These are phyloP conservation scores for Tenebrio molitor DNA, from an alignment of 1,140 invertebrate species.

Conservation along the genomic window DNA sequence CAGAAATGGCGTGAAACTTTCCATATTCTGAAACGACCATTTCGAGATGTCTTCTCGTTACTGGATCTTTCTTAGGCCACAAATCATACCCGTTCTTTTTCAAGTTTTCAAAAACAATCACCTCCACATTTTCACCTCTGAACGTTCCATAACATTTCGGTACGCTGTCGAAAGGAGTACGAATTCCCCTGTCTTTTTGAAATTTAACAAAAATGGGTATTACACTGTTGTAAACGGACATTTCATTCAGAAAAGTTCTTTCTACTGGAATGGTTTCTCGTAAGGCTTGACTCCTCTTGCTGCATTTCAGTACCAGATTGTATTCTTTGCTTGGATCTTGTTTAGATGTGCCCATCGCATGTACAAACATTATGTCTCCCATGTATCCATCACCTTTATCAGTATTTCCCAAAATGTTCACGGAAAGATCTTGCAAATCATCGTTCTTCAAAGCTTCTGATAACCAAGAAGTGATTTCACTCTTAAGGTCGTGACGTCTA, in stretches of 20 bases:
- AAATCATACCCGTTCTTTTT: slow-evolving; percentile 65
- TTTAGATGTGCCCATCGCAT: background rate
- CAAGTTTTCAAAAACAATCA: slow-evolving; percentile 72
- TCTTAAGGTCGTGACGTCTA: slow-evolving; percentile 62
- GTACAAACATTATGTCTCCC: slow-evolving; percentile 17
- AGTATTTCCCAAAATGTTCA: slow-evolving; percentile 6
- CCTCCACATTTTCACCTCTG: slow-evolving; percentile 65
- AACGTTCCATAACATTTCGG: slow-evolving; percentile 66
- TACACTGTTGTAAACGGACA: background rate
- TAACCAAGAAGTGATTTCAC: slow-evolving; percentile 5
- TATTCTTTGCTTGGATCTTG: slow-evolving; percentile 61
- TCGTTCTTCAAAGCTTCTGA: background rate
- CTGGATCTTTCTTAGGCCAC: slow-evolving; percentile 66
- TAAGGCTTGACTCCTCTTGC: background rate
- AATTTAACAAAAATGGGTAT: slow-evolving; percentile 7
- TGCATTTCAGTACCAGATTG: slow-evolving; percentile 21
- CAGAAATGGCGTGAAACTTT: slow-evolving; percentile 69
- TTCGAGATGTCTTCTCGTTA: slow-evolving; percentile 67
- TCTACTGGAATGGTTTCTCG: slow-evolving; percentile 2
- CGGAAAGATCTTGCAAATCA: background rate
- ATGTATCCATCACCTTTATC: slow-evolving; percentile 22
- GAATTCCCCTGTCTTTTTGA: background rate
- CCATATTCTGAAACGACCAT: slow-evolving; percentile 68
- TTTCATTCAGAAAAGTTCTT: slow-evolving; percentile 11
- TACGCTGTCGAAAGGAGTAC: slow-evolving; percentile 57